phyloP scores from a whole-genome alignment of 2,888 invertebrate species.

The Lysandra bellargus region DNA sequence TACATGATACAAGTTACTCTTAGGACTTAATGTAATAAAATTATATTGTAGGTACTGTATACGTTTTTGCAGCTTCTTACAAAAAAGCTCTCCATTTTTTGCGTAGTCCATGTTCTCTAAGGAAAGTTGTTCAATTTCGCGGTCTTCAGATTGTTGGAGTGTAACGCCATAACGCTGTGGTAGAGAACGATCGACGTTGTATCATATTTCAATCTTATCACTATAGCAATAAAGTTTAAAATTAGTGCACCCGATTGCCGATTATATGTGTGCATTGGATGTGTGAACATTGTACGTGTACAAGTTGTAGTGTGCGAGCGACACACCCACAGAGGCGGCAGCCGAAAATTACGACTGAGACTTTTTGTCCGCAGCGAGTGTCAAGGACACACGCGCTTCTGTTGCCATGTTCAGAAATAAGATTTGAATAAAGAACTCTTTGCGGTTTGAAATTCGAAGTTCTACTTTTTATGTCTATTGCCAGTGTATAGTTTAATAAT shows the following conservation, averaged over 20 bases:
- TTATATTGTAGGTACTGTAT: neutral
- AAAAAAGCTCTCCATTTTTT: constrained; percentile 22
- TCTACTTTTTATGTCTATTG: neutral
- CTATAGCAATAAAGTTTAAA: neutral
- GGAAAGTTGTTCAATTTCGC: constrained; percentile 2
- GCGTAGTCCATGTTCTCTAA: constrained; percentile 12
- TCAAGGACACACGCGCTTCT: constrained; percentile 70
- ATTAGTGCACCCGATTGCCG: neutral
- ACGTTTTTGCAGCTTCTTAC: neutral
- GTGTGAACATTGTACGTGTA: neutral
- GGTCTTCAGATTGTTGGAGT: neutral
- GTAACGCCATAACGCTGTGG: neutral
- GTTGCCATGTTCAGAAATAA: constrained; percentile 56
- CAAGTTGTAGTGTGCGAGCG: constrained; percentile 51
- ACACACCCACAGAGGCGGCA: constrained; percentile 68
- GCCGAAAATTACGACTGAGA: constrained; percentile 70
- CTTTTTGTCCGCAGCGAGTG: constrained; percentile 75
- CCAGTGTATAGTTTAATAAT: neutral
- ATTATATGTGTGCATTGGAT: neutral
- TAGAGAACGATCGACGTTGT: neutral
- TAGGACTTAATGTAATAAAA: neutral
- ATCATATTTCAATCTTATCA: neutral
- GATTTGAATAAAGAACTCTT: constrained; percentile 28
- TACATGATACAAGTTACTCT: too few relatives aligned
- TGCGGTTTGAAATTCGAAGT: constrained; percentile 17